Evolutionary conservation across 2,113 vertebrate genomes (phyloP).

Genomic region (Arothron firmamentum): DNA sequence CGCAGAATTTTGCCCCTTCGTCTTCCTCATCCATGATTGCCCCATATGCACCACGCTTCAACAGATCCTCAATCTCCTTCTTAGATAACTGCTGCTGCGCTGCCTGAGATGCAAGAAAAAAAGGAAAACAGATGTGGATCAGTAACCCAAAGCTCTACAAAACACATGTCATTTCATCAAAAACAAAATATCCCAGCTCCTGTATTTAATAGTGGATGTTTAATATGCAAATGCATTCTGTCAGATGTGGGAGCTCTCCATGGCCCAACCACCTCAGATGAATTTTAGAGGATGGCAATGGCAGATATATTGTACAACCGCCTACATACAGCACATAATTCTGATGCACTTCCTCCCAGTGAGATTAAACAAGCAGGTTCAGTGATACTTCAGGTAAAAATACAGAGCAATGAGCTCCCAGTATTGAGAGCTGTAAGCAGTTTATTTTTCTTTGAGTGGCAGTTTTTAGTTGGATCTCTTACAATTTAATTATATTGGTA

Average conservation of each 20-base stretch:
- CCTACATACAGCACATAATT: slow-evolving; percentile 56
- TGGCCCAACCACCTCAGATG: slow-evolving; percentile 25
- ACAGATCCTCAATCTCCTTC: slow-evolving; percentile 96
- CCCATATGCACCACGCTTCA: slow-evolving; percentile 93
- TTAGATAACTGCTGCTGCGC: slow-evolving; percentile 95
- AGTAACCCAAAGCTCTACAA: background rate
- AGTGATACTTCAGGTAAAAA: no score
- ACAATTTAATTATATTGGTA: background rate
- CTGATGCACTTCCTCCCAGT: slow-evolving; percentile 48
- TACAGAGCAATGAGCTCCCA: slow-evolving; percentile 22
- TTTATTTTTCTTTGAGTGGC: slow-evolving; percentile 15
- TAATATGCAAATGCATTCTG: slow-evolving; percentile 42
- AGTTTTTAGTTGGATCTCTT: slow-evolving; percentile 22
- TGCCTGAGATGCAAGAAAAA: slow-evolving; percentile 53
- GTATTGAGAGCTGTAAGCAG: slow-evolving; percentile 9
- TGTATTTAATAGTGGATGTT: slow-evolving; percentile 18
- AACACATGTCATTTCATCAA: background rate
- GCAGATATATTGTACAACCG: slow-evolving; percentile 33
- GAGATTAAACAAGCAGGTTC: slow-evolving; percentile 48
- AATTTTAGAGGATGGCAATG: slow-evolving; percentile 37
- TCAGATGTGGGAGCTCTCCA: slow-evolving; percentile 41
- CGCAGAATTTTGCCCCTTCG: slow-evolving; percentile 98
- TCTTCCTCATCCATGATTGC: slow-evolving; percentile 99
- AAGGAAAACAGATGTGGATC: background rate
- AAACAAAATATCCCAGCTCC: slow-evolving; percentile 1